Percentiles rank a stretch among this genome's conserved stretches.
Evolutionary conservation across 2,888 invertebrate species (phyloP).

Genomic region (Crocallis elinguaria): DNA sequence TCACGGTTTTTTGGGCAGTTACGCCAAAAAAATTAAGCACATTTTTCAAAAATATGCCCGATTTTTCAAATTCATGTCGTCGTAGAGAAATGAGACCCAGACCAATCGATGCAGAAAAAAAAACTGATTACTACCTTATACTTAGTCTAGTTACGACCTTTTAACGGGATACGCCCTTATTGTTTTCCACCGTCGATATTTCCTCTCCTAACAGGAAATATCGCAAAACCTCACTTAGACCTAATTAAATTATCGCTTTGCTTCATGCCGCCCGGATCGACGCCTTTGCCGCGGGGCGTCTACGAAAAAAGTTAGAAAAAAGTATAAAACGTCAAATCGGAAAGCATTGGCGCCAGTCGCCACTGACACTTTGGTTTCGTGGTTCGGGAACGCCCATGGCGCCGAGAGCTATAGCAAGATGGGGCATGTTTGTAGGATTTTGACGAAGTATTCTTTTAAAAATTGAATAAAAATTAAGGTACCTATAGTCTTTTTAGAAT

Average conservation of each 20-base stretch:
- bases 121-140: no score
- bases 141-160: no score
- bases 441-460: background rate
- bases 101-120: no score
- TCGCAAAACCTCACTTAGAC: slow-evolving; percentile 39
- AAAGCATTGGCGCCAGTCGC: slow-evolving; percentile 75
- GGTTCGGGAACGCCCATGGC: slow-evolving; percentile 68
- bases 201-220: slow-evolving; percentile 15
- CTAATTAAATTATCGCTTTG: slow-evolving; percentile 48
- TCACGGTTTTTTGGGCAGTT: no score
- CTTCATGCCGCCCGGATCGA: slow-evolving; percentile 32
- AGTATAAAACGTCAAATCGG: slow-evolving; percentile 63
- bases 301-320: slow-evolving; percentile 50
- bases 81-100: no score
- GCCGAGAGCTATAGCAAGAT: slow-evolving; percentile 47
- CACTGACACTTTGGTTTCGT: slow-evolving; percentile 65
- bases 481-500: no score
- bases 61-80: no score
- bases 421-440: background rate
- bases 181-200: no score
- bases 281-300: slow-evolving; percentile 64
- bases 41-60: no score
- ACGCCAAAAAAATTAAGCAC: no score
- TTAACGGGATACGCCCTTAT: no score
- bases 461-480: no score